Evolutionary conservation across 2,888 invertebrate species (phyloP).

Genomic region (Clistopyga incitator): DNA sequence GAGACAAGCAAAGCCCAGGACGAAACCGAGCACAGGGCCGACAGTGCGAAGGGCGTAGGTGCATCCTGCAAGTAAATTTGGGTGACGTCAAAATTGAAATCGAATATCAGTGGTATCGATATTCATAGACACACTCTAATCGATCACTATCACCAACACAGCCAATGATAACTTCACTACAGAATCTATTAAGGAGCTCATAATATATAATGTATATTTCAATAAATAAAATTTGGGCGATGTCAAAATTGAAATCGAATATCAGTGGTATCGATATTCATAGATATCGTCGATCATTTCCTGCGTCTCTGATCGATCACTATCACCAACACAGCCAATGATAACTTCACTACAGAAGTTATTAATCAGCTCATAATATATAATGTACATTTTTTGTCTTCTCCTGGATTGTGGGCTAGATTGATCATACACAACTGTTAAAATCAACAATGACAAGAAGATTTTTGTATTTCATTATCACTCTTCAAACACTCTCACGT

Average conservation of each 20-base stretch:
- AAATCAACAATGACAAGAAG: not conserved
- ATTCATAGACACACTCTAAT: not conserved
- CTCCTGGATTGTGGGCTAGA: not conserved
- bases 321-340: too few relatives aligned
- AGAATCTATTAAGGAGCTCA: too few relatives aligned
- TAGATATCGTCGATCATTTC: not conserved
- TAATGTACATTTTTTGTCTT: not conserved
- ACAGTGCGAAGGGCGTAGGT: constrained; percentile 85
- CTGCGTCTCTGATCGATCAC: not conserved
- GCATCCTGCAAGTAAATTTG: constrained; percentile 80
- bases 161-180: too few relatives aligned
- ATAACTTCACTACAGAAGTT: too few relatives aligned
- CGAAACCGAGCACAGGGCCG: constrained; percentile 87
- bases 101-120: too few relatives aligned
- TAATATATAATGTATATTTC: not conserved
- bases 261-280: not conserved
- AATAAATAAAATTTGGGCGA: not conserved
- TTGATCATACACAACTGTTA: not conserved
- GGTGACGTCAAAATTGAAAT: not conserved
- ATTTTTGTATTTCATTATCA: constrained; percentile 1
- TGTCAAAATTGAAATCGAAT: not conserved
- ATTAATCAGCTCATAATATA: too few relatives aligned
- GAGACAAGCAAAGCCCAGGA: constrained; percentile 85
- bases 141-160: too few relatives aligned
- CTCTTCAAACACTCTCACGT: not conserved